Evolutionary conservation across 2,888 invertebrate genomes (phyloP).

Genomic region (Phyllotreta striolata): DNA sequence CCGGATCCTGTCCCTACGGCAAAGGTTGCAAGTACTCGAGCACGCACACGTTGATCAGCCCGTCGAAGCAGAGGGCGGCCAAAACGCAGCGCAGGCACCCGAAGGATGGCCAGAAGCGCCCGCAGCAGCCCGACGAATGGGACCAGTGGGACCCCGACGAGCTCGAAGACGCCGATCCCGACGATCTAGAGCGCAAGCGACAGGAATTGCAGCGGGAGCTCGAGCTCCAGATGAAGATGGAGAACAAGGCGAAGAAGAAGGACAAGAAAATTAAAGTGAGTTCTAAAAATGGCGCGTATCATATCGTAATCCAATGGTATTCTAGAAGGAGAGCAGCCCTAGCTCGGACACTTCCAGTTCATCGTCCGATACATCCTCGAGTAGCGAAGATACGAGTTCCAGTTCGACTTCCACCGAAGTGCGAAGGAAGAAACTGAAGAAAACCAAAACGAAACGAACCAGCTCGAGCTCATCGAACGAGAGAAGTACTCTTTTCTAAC

Average conservation of each 20-base stretch:
- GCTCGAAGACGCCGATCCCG: constrained; percentile 82
- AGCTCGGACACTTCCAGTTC: constrained; percentile 71
- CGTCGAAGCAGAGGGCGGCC: constrained; percentile 74
- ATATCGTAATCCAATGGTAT: neutral
- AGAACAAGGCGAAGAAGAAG: constrained; percentile 73
- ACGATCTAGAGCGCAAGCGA: constrained; percentile 78
- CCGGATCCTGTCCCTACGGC: constrained; percentile 80
- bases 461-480: constrained; percentile 67
- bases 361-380: constrained; percentile 71
- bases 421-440: constrained; percentile 55
- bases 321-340: constrained; percentile 68
- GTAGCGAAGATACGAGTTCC: constrained; percentile 72
- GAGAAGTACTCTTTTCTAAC: constrained; percentile 57
- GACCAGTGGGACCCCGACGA: constrained; percentile 82
- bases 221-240: constrained; percentile 82
- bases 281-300: neutral
- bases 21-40: constrained; percentile 80
- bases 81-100: constrained; percentile 66
- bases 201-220: constrained; percentile 79
- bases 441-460: constrained; percentile 55
- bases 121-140: constrained; percentile 67
- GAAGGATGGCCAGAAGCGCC: constrained; percentile 51
- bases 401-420: constrained; percentile 60
- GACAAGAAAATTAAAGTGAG: constrained; percentile 66
- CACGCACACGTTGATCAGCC: constrained; percentile 78